Evolutionary conservation across 2,113 vertebrate species (phyloP).

Genomic region (Rafetus swinhoei): DNA sequence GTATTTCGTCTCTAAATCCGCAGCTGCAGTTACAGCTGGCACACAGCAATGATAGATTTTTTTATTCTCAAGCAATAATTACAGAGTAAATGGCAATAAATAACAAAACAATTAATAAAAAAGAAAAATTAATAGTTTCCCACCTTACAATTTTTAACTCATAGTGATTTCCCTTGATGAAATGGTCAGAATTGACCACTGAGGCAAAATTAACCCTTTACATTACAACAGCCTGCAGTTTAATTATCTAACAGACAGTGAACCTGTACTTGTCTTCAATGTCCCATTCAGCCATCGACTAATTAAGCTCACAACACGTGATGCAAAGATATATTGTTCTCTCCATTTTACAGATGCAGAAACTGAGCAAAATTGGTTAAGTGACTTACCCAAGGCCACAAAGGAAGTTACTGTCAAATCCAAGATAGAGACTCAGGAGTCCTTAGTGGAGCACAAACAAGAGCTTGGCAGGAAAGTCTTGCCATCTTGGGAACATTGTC

Average conservation of each 20-base stretch:
- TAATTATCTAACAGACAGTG: slow-evolving; percentile 19
- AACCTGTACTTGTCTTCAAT: neutral
- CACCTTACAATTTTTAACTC: slow-evolving; percentile 33
- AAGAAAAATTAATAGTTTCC: slow-evolving; percentile 38
- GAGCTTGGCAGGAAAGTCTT: neutral
- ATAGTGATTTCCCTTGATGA: neutral
- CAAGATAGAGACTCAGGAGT: slow-evolving; percentile 52
- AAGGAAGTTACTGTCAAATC: slow-evolving; percentile 48
- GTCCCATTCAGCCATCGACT: neutral
- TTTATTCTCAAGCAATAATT: slow-evolving; percentile 66
- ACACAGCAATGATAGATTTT: slow-evolving; percentile 68
- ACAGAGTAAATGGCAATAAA: slow-evolving; percentile 72
- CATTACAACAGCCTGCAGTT: neutral
- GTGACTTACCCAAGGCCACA: slow-evolving; percentile 67
- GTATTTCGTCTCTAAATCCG: slow-evolving; percentile 76
- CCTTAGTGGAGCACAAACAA: slow-evolving; percentile 43
- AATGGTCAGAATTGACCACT: neutral
- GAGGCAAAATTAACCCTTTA: slow-evolving; percentile 31
- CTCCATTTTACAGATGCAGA: slow-evolving; percentile 35
- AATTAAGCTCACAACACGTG: neutral
- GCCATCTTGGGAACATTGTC: neutral
- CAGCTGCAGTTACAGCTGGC: slow-evolving; percentile 60
- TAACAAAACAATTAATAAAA: slow-evolving; percentile 61
- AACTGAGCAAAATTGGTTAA: slow-evolving; percentile 53
- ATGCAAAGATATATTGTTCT: slow-evolving; percentile 20